These are phyloP conservation scores for Aporrectodea caliginosa DNA, from an alignment of 1,140 invertebrate genomes.

Conservation along the genomic window DNA sequence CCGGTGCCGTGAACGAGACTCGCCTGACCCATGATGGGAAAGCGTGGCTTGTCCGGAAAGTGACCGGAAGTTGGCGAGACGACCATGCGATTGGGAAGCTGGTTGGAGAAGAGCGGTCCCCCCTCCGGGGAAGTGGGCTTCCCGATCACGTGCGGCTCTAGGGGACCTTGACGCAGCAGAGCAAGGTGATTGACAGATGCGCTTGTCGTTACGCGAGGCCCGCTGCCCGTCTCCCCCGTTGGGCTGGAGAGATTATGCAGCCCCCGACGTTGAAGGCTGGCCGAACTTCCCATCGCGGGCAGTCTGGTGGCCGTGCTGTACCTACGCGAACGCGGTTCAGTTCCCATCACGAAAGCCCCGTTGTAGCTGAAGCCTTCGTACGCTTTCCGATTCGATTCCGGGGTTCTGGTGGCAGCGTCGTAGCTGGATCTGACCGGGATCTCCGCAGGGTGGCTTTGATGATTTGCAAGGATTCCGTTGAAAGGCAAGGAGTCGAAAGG, in stretches of 20 bases:
- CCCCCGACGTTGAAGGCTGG: neutral
- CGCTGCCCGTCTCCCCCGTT: neutral
- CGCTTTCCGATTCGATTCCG: neutral
- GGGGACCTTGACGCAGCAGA: neutral
- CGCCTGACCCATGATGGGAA: neutral
- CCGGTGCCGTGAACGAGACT: neutral
- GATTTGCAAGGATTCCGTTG: neutral
- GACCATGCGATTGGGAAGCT: too few relatives aligned
- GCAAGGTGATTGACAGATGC: neutral
- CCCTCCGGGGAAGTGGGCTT: too few relatives aligned
- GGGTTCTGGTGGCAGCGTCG: neutral
- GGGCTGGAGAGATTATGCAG: neutral
- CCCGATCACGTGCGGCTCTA: too few relatives aligned
- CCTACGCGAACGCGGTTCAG: neutral
- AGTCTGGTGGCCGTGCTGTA: neutral
- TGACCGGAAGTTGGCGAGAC: neutral
- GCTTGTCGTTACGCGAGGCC: neutral
- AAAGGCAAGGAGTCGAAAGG: neutral
- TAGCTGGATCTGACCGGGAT: neutral
- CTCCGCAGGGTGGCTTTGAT: neutral
- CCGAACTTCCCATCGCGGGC: neutral
- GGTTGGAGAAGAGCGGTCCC: neutral
- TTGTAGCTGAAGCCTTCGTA: neutral
- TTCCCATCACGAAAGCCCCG: neutral
- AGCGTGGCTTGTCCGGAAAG: neutral